Conservation (phyloP, 2,797 vertebrate genomes). For the Sphaeramia orbicularis region DNA sequence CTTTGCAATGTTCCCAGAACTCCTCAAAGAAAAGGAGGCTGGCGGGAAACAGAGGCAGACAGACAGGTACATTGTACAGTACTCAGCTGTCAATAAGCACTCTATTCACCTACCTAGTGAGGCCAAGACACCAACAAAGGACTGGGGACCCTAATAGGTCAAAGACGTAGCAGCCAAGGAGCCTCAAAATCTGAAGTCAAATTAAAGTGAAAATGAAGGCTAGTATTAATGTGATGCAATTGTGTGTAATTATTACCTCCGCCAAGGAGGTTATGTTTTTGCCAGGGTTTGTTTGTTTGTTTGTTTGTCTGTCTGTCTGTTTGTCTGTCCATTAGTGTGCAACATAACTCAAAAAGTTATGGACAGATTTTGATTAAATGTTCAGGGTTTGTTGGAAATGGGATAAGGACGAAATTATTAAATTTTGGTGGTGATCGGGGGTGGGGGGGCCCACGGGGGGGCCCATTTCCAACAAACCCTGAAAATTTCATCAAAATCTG, state of each 20-base stretch:
- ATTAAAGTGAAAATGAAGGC: neutral
- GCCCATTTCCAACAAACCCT: too few relatives aligned
- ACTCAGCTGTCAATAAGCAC: conserved; percentile 40
- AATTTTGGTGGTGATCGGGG: too few relatives aligned
- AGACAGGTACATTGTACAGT: conserved; percentile 58
- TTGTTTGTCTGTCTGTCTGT: too few relatives aligned
- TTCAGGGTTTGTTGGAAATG: too few relatives aligned
- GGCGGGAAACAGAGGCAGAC: conserved; percentile 54
- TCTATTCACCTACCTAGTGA: conserved; percentile 30
- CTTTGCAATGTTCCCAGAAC: conserved; percentile 61
- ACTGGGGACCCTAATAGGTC: conserved; percentile 14
- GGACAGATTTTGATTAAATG: too few relatives aligned
- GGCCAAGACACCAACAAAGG: conserved; percentile 17
- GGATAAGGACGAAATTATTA: too few relatives aligned
- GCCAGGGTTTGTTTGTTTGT: too few relatives aligned
- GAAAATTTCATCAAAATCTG: too few relatives aligned
- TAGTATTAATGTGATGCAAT: neutral
- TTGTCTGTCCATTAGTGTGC: too few relatives aligned
- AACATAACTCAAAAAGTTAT: too few relatives aligned
- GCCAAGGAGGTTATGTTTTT: too few relatives aligned
- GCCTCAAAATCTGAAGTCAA: conserved; percentile 17
- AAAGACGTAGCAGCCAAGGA: conserved; percentile 13
- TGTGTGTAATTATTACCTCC: neutral
- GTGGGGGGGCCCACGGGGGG: too few relatives aligned
- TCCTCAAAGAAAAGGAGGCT: conserved; percentile 52